Evolutionary conservation across 2,888 invertebrate genomes (phyloP).

Genomic region (Hyposoter didymator): DNA sequence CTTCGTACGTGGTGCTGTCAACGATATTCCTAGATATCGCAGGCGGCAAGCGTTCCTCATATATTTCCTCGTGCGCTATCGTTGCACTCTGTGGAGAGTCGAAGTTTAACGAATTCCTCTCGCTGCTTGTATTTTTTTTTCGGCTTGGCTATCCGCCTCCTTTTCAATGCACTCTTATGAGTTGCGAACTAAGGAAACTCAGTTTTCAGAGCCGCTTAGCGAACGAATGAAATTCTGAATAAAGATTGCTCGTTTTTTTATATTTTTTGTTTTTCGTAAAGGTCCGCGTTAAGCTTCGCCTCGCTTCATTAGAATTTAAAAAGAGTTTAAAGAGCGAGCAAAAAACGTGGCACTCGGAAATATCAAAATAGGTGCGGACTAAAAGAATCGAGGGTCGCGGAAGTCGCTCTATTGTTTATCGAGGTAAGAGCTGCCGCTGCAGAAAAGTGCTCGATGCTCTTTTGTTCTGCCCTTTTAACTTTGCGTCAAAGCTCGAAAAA

Average conservation of each 20-base stretch:
- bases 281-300: neutral
- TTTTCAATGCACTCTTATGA: neutral
- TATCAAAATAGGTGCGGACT: neutral
- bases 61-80: constrained; percentile 13
- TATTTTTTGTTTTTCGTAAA: neutral
- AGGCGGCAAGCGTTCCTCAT: constrained; percentile 4
- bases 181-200: constrained; percentile 15
- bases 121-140: neutral
- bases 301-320: neutral
- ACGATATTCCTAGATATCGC: constrained; percentile 41
- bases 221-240: constrained; percentile 12
- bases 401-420: constrained; percentile 1
- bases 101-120: constrained; percentile 24
- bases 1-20: constrained; percentile 15
- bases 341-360: neutral
- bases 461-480: constrained; percentile 42
- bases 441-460: constrained; percentile 11
- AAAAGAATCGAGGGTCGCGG: neutral
- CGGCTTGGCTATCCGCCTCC: neutral
- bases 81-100: constrained; percentile 6
- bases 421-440: constrained; percentile 29
- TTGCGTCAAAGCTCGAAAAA: constrained; percentile 53
- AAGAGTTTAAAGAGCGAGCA: neutral
- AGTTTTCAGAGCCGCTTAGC: neutral
- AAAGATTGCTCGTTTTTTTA: neutral